These are phyloP conservation scores for Plusia festucae DNA, from an alignment of 2,888 invertebrate genomes.

Conservation along the genomic window DNA sequence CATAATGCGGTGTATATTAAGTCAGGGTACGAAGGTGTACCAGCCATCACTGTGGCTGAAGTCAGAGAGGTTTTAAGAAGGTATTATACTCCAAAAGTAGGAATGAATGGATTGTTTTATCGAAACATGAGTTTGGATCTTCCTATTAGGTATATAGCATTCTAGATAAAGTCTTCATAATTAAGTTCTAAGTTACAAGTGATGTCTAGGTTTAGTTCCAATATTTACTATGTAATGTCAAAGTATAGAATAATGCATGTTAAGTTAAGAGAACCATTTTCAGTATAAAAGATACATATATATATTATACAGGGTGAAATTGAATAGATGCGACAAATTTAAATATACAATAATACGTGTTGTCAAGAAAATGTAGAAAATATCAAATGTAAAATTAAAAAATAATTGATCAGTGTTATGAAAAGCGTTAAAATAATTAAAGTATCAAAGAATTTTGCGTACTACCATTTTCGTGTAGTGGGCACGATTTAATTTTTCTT, in stretches of 20 bases:
- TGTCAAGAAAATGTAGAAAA: too few species aligned
- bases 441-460: too few species aligned
- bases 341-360: too few species aligned
- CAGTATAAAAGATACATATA: too few species aligned
- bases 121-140: conserved; percentile 84
- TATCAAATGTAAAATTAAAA: too few species aligned
- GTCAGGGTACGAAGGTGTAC: conserved; percentile 91
- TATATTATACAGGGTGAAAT: too few species aligned
- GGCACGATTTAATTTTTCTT: too few species aligned
- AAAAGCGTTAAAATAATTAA: too few species aligned
- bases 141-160: conserved; percentile 76
- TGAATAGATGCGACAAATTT: too few species aligned
- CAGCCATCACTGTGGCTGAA: conserved; percentile 93
- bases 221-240: not conserved
- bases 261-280: not conserved
- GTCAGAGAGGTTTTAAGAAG: conserved; percentile 95
- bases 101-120: conserved; percentile 86
- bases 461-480: too few species aligned
- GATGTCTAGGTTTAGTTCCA: not conserved
- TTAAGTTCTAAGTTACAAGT: not conserved
- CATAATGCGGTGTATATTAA: conserved; percentile 88
- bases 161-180: conserved; percentile 40
- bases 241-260: not conserved
- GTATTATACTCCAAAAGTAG: conserved; percentile 90
- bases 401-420: too few species aligned